phyloP scores from a whole-genome alignment of 1,140 invertebrate species.

The Hypsibius dujardini region DNA sequence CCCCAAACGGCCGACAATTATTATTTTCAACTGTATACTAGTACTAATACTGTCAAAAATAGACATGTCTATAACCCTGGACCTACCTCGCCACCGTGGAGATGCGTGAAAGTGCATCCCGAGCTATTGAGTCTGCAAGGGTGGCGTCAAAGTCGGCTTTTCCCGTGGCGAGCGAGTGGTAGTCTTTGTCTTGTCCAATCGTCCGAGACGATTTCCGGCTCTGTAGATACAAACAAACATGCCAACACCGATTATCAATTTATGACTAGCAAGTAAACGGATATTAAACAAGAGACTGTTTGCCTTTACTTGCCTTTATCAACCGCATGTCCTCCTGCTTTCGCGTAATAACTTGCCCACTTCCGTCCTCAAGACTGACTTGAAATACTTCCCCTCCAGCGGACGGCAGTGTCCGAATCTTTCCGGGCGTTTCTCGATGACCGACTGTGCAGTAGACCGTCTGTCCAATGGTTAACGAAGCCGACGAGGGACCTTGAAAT shows the following conservation, averaged over 20 bases:
- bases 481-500: neutral
- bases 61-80: too few species aligned
- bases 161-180: neutral
- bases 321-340: neutral
- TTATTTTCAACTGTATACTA: too few species aligned
- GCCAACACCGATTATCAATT: too few species aligned
- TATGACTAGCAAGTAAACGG: too few species aligned
- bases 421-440: neutral
- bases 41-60: too few species aligned
- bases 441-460: neutral
- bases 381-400: neutral
- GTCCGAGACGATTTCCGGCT: neutral
- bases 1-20: too few species aligned
- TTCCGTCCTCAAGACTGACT: neutral
- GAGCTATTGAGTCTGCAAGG: too few species aligned
- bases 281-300: too few species aligned
- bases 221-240: too few species aligned
- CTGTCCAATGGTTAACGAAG: neutral
- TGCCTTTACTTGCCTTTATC: neutral
- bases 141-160: neutral
- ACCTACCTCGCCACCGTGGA: too few species aligned
- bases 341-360: neutral
- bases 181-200: neutral
- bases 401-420: neutral
- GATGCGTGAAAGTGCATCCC: too few species aligned